Percentiles rank a stretch among this genome's conserved stretches.
phyloP scores from a whole-genome alignment of 2,113 vertebrate genomes.

The Otis tarda region DNA sequence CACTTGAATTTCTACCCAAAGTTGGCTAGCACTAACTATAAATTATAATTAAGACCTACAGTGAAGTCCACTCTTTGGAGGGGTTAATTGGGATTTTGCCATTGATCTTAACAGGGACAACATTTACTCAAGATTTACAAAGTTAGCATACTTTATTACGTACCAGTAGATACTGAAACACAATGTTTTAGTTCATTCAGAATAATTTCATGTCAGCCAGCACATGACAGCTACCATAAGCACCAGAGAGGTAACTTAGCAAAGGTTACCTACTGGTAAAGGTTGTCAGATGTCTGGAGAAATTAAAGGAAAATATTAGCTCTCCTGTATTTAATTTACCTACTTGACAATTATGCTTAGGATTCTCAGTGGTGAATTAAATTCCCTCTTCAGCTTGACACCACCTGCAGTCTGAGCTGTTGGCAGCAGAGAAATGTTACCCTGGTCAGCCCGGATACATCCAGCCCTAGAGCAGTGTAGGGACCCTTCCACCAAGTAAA shows the following conservation, averaged over 20 bases:
- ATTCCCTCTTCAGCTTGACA: background rate
- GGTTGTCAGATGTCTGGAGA: background rate
- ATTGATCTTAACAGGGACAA: background rate
- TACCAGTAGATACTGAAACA: background rate
- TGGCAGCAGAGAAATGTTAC: background rate
- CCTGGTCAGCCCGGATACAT: background rate
- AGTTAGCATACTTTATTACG: background rate
- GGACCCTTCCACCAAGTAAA: background rate
- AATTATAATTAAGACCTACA: background rate
- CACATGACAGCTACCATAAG: background rate
- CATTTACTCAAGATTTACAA: background rate
- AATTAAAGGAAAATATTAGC: background rate
- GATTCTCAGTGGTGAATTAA: background rate
- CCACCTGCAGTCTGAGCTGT: background rate
- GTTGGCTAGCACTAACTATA: background rate
- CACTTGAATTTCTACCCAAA: background rate
- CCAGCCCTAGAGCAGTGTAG: background rate
- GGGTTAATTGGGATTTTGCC: background rate
- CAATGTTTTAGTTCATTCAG: background rate
- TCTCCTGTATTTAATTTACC: constrained; percentile 4
- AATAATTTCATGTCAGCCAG: background rate
- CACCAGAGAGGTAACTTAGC: background rate
- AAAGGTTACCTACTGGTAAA: background rate
- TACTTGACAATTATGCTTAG: background rate
- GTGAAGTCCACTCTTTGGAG: background rate